A percentile compares a stretch with the other conserved stretches of the same genome.
These are phyloP conservation scores for Medauroidea extradentata DNA, from an alignment of 1,140 invertebrate genomes.

Conservation along the genomic window DNA sequence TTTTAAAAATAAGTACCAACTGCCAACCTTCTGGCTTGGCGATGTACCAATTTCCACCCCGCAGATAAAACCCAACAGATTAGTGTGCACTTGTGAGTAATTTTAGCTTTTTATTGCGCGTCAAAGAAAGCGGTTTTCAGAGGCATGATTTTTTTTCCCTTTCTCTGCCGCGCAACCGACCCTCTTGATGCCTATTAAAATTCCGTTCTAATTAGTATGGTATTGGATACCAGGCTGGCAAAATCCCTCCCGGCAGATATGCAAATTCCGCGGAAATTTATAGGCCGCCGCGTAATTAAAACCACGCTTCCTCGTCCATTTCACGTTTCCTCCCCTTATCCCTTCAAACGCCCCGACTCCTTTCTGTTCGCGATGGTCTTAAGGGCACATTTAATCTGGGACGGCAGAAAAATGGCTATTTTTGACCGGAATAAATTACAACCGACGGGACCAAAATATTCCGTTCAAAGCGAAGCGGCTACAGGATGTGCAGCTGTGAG, in stretches of 20 bases:
- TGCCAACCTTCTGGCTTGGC: neutral
- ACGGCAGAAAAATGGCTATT: too few relatives aligned
- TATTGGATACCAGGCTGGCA: neutral
- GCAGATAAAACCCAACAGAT: neutral
- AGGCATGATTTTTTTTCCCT: neutral
- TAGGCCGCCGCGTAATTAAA: slow-evolving; percentile 2
- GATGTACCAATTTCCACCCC: neutral
- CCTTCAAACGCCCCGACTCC: too few relatives aligned
- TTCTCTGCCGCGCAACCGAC: neutral
- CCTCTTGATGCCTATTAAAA: neutral
- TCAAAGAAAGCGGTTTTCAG: neutral
- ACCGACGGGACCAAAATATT: too few relatives aligned
- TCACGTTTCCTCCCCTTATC: too few relatives aligned
- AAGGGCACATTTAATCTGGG: too few relatives aligned
- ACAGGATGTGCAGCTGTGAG: too few relatives aligned
- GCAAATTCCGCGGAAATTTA: slow-evolving; percentile 6
- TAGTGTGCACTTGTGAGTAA: neutral
- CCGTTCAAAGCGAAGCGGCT: too few relatives aligned
- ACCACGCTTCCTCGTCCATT: neutral
- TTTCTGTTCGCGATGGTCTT: too few relatives aligned
- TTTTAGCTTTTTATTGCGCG: neutral
- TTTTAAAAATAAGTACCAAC: too few relatives aligned
- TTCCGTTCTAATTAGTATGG: slow-evolving; percentile 2
- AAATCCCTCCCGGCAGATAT: neutral
- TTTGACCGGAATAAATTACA: too few relatives aligned